A percentile compares a stretch with the other conserved stretches of the same genome.
Evolutionary conservation across 2,888 invertebrate species (phyloP).

Genomic region (Lypha dubia): DNA sequence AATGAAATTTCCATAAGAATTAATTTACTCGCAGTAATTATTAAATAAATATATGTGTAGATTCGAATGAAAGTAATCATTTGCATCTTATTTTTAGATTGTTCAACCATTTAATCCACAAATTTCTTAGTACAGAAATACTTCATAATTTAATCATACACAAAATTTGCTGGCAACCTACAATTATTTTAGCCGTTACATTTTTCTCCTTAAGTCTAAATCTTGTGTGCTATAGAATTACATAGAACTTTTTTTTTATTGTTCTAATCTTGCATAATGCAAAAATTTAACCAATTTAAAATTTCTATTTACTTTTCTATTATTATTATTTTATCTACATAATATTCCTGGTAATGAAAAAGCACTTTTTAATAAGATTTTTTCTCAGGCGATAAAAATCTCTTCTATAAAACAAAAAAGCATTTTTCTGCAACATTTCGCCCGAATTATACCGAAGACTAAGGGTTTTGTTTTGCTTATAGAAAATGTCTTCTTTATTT

Average conservation of each 20-base stretch:
- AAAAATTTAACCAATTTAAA: conserved; percentile 28
- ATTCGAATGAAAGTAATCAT: neutral
- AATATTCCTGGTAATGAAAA: conserved; percentile 25
- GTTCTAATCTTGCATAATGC: neutral
- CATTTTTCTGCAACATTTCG: conserved; percentile 41
- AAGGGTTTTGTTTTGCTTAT: conserved; percentile 24
- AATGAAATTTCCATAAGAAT: neutral
- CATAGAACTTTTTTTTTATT: neutral
- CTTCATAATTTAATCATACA: neutral
- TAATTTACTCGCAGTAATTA: too few relatives aligned
- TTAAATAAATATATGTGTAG: too few relatives aligned
- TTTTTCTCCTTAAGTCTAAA: neutral
- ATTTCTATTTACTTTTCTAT: neutral
- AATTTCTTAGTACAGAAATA: neutral
- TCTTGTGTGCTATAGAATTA: conserved; percentile 23
- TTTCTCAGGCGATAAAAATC: conserved; percentile 69
- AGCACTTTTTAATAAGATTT: conserved; percentile 58
- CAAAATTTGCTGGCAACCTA: neutral
- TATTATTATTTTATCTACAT: conserved; percentile 1
- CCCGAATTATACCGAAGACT: neutral
- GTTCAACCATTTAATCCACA: neutral
- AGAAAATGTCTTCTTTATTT: neutral
- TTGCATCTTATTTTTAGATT: neutral
- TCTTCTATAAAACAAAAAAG: conserved; percentile 13
- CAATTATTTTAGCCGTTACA: conserved; percentile 12